Conservation (phyloP, 2,888 invertebrate species). For the Pogonocherus hispidulus region DNA sequence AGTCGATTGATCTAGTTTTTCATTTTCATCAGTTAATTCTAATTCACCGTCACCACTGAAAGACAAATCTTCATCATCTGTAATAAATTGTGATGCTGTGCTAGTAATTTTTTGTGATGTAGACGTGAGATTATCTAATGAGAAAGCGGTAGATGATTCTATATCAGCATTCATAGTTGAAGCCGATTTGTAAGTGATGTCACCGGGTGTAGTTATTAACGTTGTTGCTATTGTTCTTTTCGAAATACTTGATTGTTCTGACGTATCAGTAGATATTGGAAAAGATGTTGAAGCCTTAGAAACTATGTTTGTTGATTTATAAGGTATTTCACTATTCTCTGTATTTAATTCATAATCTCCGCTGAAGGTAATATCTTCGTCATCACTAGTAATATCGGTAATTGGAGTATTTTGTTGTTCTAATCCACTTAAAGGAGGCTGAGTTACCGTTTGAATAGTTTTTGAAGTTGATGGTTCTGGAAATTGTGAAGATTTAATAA, state of each 20-base stretch:
- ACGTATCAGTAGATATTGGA: neutral
- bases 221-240: neutral
- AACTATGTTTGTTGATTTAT: no score
- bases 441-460: neutral
- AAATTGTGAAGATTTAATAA: neutral
- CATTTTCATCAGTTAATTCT: no score
- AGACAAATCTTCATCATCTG: slow-evolving; percentile 5
- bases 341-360: slow-evolving; percentile 5
- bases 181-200: neutral
- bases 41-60: slow-evolving; percentile 10
- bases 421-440: neutral
- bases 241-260: neutral
- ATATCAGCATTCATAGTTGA: no score
- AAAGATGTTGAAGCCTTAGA: neutral
- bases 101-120: neutral
- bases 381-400: slow-evolving; percentile 15
- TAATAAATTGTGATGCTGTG: neutral
- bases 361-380: slow-evolving; percentile 21
- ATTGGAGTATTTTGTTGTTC: neutral
- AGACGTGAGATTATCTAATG: neutral
- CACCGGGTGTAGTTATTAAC: neutral
- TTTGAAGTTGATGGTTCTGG: neutral
- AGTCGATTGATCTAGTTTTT: no score
- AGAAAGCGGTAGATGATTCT: no score
- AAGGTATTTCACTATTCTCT: neutral